Conservation (phyloP, 2,113 vertebrate species). For the Hippopotamus amphibius region DNA sequence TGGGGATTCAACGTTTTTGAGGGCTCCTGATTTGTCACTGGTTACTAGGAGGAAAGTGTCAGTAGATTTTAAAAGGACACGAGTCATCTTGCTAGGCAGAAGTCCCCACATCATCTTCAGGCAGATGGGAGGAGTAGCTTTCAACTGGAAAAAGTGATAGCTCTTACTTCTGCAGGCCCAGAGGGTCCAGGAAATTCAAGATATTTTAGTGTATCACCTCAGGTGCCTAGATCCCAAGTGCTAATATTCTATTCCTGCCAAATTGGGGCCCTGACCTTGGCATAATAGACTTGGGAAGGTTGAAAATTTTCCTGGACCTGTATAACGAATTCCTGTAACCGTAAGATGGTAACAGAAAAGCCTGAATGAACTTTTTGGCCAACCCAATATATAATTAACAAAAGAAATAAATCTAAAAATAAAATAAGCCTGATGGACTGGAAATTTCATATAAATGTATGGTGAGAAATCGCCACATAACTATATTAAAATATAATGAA, state of each 20-base stretch:
- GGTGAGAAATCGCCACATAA: not conserved
- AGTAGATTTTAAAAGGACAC: not conserved
- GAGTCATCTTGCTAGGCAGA: not conserved
- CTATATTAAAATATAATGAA: constrained; percentile 22
- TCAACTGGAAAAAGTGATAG: not conserved
- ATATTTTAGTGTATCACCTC: not conserved
- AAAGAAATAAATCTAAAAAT: constrained; percentile 1
- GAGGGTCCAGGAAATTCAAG: not conserved
- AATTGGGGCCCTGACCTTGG: not conserved
- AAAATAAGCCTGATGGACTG: not conserved
- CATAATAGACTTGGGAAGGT: not conserved
- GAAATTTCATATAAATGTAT: not conserved
- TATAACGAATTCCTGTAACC: not conserved
- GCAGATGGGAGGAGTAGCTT: not conserved
- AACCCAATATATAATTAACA: not conserved
- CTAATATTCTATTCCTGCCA: not conserved
- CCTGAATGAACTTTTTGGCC: too few relatives aligned
- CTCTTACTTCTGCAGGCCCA: not conserved
- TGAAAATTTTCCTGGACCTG: not conserved
- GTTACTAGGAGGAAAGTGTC: not conserved
- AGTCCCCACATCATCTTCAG: not conserved
- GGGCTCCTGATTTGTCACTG: not conserved
- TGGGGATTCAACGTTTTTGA: not conserved
- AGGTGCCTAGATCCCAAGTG: not conserved
- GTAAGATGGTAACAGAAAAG: too few relatives aligned